Conservation (phyloP, 1,140 invertebrate species). For the Leptinotarsa undecemlineata region DNA sequence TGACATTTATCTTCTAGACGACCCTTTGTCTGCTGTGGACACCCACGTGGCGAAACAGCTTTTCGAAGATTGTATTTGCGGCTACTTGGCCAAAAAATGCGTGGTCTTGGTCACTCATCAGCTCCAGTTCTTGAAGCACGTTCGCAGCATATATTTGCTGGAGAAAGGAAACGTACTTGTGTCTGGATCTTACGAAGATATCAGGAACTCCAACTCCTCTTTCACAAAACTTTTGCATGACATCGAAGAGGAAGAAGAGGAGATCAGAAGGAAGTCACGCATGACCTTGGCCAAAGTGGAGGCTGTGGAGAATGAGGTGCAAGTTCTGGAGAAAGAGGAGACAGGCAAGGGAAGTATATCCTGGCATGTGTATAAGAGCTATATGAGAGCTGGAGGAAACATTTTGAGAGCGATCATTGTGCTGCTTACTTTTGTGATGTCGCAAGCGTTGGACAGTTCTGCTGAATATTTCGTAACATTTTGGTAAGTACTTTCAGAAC, state of each 20-base stretch:
- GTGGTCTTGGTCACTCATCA: conserved; percentile 80
- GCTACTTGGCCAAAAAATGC: conserved; percentile 71
- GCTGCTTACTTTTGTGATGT: conserved; percentile 58
- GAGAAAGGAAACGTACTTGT: conserved; percentile 60
- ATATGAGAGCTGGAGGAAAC: conserved; percentile 64
- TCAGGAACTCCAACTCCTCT: conserved; percentile 49
- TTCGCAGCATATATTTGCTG: conserved; percentile 68
- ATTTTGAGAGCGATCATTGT: conserved; percentile 58
- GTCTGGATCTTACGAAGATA: conserved; percentile 9
- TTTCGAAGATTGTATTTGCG: conserved; percentile 71
- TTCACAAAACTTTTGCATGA: conserved; percentile 61
- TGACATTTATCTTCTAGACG: conserved; percentile 80
- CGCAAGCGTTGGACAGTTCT: conserved; percentile 68
- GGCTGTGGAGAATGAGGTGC: conserved; percentile 52
- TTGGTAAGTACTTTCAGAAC: conserved; percentile 59
- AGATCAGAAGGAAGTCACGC: conserved; percentile 37
- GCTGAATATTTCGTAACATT: conserved; percentile 69
- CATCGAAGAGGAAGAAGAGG: conserved; percentile 53
- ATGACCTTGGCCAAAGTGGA: conserved; percentile 32
- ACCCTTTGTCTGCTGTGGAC: conserved; percentile 81
- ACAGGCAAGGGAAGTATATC: conserved; percentile 60
- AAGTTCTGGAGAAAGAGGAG: conserved; percentile 39
- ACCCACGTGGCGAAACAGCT: conserved; percentile 77
- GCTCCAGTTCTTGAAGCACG: conserved; percentile 78
- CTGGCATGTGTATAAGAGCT: conserved; percentile 62